Evolutionary conservation across 2,888 invertebrate species (phyloP), one percentile per base, ranked within the genome.

Genomic region (Hypselothyrea guttata): DNA sequence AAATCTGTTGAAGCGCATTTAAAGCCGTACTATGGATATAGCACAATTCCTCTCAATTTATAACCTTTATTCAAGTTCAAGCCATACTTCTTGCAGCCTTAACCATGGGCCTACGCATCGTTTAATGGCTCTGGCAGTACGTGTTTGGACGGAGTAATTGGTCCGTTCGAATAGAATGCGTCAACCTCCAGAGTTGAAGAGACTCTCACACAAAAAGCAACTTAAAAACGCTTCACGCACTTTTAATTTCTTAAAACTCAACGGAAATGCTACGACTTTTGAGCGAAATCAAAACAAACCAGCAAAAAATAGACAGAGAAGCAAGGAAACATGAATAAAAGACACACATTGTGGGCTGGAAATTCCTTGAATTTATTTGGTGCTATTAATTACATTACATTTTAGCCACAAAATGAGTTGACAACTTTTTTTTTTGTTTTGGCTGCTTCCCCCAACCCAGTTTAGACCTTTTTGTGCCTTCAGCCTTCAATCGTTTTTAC

Each of bases 331-430:
- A 49, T 5, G 9, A 34, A 15, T 1, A 49, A 35, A 41, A 38
- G 46, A 46, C 9, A 57, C 44, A 42, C 51, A 44, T 63, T 58
- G 69, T 51, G 53, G 59, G 44, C 42, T 48, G 12, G 28, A 48
- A 58, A 59, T 63, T 84, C 74, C 77, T 84, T 78, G 84, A 74
- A 62, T 51, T 61, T 51, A 38, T 38, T 40, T 31, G 49, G 40
- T 31, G 22, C 2, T 41, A 42, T 59, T 72, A 71, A 76, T 74
- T 68, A 71, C 62, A 65, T 47, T 42, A 54, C 22, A 58, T 58
- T 73, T 55, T 37, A 49, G 22, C 48, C 74, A 61, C 53, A 22
- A 77, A 84, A 84, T 77, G 82, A 77, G 71, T 84, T 84, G 77
- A 77, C 84, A 84, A 38, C 27, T 56, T 72, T 58, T 7, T n/a